Evolutionary conservation across 2,888 invertebrate species (phyloP), one percentile per base, ranked within the genome.

Genomic region (Anthrax anthrax): DNA sequence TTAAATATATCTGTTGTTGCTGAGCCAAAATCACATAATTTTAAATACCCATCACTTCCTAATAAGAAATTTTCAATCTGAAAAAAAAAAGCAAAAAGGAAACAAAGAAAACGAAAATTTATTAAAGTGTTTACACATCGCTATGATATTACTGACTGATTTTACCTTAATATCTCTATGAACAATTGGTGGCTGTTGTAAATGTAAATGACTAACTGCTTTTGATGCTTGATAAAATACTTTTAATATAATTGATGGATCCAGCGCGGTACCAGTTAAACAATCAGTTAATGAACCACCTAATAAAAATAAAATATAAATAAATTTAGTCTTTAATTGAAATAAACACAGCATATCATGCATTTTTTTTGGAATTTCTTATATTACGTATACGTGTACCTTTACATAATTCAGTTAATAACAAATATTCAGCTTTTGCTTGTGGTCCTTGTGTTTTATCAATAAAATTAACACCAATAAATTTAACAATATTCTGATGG

Each of bases 11-110:
- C 84, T 14, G 80, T 82, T 14, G 94, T 92, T 2, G 94, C 85
- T 53, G 95, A 95, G 23, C 97, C 97, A 72, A 97, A 97, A 72
- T 97, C 97, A 72, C 97, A 98, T 52, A 97, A 72, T 68, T 96
- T 97, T 42, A 97, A 79, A 58, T 73, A 72, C 60, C 90, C 90
- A 69, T 89, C 84, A 58, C 74, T 75, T 51, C 88, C 84, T 57
- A 97, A 77, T 51, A 98, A 71, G 60, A 97, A 80, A 70, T 97
- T 97, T 74, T 97, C 97, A 54, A 89, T 76, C 76, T 78, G 60
- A 2, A 61, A 60, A 14, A 13, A 47, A 44, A 39, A 40, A 39
- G 16, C 18, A n/a, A 46, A 43, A 19, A 27, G 4, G 6, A 37
- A 39, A 29, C 18, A 42, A 29, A 42, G 14, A 37, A n/a, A 34